Base-by-base conservation (phyloP, 2,797 vertebrate genomes). In the Gallinago solitaria region DNA sequence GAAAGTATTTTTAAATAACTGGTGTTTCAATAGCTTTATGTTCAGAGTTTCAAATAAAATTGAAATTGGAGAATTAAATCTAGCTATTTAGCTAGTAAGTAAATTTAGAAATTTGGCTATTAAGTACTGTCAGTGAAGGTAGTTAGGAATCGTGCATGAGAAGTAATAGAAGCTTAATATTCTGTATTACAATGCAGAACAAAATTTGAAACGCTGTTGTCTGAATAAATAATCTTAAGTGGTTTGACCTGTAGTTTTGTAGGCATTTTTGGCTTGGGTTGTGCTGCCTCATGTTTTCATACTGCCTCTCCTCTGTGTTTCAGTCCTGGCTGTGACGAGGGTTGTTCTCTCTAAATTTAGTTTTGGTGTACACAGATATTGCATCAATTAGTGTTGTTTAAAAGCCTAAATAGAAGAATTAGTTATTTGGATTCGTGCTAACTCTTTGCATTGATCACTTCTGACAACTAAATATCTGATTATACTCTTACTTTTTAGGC, bases 401-500 rank as follows among this genome's bases (percentile, higher is more conserved):
- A 67, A 71, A 93, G 47, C 68, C 51, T 89, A 37, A 69, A 61
- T 3, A 59, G 47, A 65, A 43, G 9, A 45, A 45, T 23, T 48
- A 50, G 18, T 68, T 65, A 8, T 30, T 45, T 95, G 76, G 35
- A 67, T 80, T 89, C 74, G 4, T 83, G n/a, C 21, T 35, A 76
- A 21, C 33, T 76, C 67, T 28, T 15, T 77, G 57, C 14, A 64
- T 4, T 4, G 1, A 54, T 93, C 43, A 11, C 24, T 93, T 92
- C 17, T 89, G 51, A n/a, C 68, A 41, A 7, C 51, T 81, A 51
- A 65, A 37, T 54, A 19, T 9, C 16, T 77, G 50, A 9, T 83
- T 68, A 9, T 91, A 12, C 51, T 94, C 67, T 47, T 91, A 1
- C 79, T 63, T 82, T 63, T 83, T 95, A 99, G 99, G 91, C 99